Evolutionary conservation across 2,888 invertebrate species (phyloP), one percentile per base, ranked within the genome.

Genomic region (Stratiomys singularior): DNA sequence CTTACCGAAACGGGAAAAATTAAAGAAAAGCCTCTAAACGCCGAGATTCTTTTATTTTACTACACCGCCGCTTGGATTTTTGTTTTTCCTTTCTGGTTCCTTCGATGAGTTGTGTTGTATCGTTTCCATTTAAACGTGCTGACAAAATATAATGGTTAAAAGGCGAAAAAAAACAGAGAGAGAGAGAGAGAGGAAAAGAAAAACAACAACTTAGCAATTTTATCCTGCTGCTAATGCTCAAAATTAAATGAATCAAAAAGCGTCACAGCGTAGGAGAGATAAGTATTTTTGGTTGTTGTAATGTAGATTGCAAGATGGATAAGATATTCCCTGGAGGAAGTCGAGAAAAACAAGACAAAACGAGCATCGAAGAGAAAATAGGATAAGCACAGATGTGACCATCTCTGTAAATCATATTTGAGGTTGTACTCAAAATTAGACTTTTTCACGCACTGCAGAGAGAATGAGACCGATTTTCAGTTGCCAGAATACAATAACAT

Each of bases 371-470:
- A 37, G 47, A 72, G 58, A 60, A 58, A 58, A 72, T 30, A 13
- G 37, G 44, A 77, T 69, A 67, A 60, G 46, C 67, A 77, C 77
- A 77, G 77, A 77, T 77, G 77, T 69, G 77, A 77, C 77, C 77
- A 77, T 58, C 66, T 52, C 47, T 27, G 67, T 67, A 67, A 77
- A 77, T 77, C 69, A 77, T 77, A 66, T 77, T 77, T 77, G 74
- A 58, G 74, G 74, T 60, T 74, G 60, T 60, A 23, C 23, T 60
- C 23, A 52, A 74, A 37, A 74, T 74, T 58, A 28, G 66, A 37
- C 21, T 30, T 37, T 30, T 60, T 60, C 5, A 4, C n/a, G n/a
- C n/a, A n/a, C n/a, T n/a, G n/a, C n/a, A n/a, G n/a, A n/a, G n/a
- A n/a, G n/a, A n/a, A n/a, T n/a, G n/a, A n/a, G n/a, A n/a, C n/a